Evolutionary conservation across 2,797 vertebrate genomes (phyloP), one percentile per base, ranked within the genome.

Genomic region (Setipinna tenuifilis): DNA sequence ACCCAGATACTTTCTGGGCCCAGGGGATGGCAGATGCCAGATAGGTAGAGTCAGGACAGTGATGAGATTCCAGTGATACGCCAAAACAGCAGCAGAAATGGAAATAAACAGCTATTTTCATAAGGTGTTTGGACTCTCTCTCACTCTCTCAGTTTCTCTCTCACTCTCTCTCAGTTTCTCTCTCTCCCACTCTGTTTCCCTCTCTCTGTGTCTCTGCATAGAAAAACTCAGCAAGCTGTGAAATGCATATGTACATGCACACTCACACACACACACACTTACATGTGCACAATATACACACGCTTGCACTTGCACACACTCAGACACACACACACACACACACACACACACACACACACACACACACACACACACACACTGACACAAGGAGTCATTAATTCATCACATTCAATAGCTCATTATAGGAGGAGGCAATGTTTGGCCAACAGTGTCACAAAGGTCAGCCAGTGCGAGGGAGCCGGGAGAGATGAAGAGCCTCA

Each of bases 371-470:
- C 68, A 75, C 68, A 19, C 14, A 82, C 83, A 82, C 28, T 19
- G 31, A 44, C 71, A 78, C 35, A 78, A 78, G 71, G 71, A 88
- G 82, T 83, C 84, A 87, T 87, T 89, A 88, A 88, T 88, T 81
- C 87, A 83, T 86, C 87, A 85, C 85, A 82, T 86, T 87, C 86
- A 85, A 78, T 71, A 46, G 88, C 88, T 92, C 92, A 88, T 92
- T 93, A 95, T 94, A 93, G 93, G 89, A 89, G 87, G 88, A 92
- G 93, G 93, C 93, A 93, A 87, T 91, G 89, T 95, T 95, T 92
- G 25, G 89, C 93, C 94, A 93, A 93, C 92, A 91, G 93, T 95
- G 95, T 94, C 95, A 95, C 86, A 91, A 91, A 95, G 95, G 96
- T 97, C 96, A 92, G 85, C n/a, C 25, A 85, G 86, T 86, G 87